A percentile compares a stretch with the other conserved stretches of the same genome.
phyloP scores from a whole-genome alignment of 2,113 vertebrate genomes.

The Barnardius zonarius region DNA sequence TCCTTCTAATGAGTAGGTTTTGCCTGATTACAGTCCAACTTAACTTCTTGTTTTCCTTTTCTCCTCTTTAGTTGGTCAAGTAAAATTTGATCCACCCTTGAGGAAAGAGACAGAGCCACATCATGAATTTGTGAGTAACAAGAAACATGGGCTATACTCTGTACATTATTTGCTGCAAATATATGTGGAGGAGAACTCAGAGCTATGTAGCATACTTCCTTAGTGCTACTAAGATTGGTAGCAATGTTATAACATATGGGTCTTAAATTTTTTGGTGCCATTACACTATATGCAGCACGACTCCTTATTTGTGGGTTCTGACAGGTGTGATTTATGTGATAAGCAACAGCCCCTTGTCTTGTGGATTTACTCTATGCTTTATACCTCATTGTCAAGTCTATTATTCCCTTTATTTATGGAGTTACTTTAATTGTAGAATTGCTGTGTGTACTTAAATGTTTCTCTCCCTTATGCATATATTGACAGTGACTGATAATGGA shows the following conservation, averaged over 20 bases:
- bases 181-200: background rate
- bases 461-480: background rate
- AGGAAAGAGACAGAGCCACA: conserved; percentile 96
- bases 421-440: background rate
- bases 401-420: background rate
- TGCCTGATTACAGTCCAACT: background rate
- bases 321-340: background rate
- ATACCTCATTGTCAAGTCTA: background rate
- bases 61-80: conserved; percentile 84
- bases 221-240: background rate
- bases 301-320: background rate
- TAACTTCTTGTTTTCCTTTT: conserved; percentile 4
- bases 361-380: background rate
- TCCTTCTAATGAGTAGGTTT: background rate
- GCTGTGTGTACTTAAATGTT: background rate
- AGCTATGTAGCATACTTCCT: background rate
- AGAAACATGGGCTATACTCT: background rate
- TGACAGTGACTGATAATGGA: background rate
- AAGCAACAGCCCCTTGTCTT: background rate
- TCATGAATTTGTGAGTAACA: conserved; percentile 90
- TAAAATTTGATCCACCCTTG: conserved; percentile 94
- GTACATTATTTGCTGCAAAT: background rate
- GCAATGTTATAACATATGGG: rapidly evolving
- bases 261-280: background rate
- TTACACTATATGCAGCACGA: background rate